A percentile compares a stretch with the other conserved stretches of the same genome.
Evolutionary conservation across 2,113 vertebrate genomes (phyloP).

Genomic region (Nyctereutes procyonoides): DNA sequence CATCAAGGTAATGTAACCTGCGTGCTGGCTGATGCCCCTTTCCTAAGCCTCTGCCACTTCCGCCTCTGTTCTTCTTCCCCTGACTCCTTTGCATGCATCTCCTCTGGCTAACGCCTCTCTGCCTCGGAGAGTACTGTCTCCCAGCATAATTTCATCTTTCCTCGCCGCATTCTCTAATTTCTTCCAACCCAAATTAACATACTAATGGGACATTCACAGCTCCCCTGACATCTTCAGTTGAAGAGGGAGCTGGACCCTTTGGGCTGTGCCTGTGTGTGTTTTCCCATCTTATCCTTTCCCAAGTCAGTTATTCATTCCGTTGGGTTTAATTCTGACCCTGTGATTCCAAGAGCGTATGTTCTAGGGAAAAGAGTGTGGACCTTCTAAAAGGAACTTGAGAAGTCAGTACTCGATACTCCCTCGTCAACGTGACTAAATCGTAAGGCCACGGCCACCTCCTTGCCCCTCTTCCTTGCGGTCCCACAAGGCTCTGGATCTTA

Average conservation of each 20-base stretch:
- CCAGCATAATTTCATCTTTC: slow-evolving; percentile 78
- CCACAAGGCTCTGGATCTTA: background rate
- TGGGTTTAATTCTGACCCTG: background rate
- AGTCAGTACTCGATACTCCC: background rate
- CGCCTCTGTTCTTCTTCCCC: slow-evolving; percentile 81
- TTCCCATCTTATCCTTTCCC: background rate
- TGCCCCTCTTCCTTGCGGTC: background rate
- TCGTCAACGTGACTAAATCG: background rate
- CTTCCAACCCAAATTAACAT: slow-evolving; percentile 83
- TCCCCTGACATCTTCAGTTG: slow-evolving; percentile 9
- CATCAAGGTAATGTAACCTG: slow-evolving; percentile 96
- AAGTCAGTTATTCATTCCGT: background rate
- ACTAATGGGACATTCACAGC: slow-evolving; percentile 78
- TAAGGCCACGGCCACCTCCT: background rate
- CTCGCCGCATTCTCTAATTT: slow-evolving; percentile 75
- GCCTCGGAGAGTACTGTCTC: slow-evolving; percentile 66
- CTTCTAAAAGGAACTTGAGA: background rate
- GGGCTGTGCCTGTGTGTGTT: background rate
- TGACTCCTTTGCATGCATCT: slow-evolving; percentile 84
- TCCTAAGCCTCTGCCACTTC: slow-evolving; percentile 83
- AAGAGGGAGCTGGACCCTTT: slow-evolving; percentile 10
- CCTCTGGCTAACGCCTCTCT: slow-evolving; percentile 75
- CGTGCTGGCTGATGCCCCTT: slow-evolving; percentile 83
- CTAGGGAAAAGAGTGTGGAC: background rate
- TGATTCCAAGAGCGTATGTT: background rate